phyloP scores from a whole-genome alignment of 2,113 vertebrate species.

The Corythornis cristatus region DNA sequence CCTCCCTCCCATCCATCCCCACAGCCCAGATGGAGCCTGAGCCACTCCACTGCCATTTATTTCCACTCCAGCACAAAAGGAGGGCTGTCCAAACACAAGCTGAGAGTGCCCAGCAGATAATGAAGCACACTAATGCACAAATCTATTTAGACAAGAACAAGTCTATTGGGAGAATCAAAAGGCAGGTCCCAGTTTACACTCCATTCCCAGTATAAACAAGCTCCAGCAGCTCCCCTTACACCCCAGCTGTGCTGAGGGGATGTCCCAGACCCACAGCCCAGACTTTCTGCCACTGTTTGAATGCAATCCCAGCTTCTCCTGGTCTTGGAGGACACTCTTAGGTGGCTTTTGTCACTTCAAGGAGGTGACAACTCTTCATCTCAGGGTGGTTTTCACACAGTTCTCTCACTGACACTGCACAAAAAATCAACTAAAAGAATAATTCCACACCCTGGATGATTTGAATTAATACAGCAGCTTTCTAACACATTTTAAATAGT shows the following conservation, averaged over 20 bases:
- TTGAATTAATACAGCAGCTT: background rate
- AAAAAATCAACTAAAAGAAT: background rate
- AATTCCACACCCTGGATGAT: background rate
- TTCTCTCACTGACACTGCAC: background rate
- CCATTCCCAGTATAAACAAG: background rate
- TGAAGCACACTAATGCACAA: background rate
- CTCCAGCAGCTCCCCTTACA: background rate
- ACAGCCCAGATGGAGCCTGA: background rate
- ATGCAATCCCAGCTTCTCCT: constrained; percentile 19
- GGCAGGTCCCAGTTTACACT: background rate
- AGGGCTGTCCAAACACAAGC: constrained; percentile 18
- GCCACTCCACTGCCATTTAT: background rate
- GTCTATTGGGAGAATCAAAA: background rate
- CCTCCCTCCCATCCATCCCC: background rate
- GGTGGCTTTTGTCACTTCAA: background rate
- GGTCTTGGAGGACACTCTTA: no score
- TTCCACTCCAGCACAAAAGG: constrained; percentile 10
- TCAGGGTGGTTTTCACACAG: background rate
- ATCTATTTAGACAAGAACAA: background rate
- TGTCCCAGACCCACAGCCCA: accelerated
- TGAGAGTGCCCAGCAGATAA: background rate
- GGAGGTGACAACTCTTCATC: background rate
- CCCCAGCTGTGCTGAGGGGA: background rate
- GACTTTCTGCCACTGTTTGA: background rate
- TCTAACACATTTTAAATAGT: background rate